Evolutionary conservation across 2,888 invertebrate species (phyloP).

Genomic region (Sylvicola cinctus): DNA sequence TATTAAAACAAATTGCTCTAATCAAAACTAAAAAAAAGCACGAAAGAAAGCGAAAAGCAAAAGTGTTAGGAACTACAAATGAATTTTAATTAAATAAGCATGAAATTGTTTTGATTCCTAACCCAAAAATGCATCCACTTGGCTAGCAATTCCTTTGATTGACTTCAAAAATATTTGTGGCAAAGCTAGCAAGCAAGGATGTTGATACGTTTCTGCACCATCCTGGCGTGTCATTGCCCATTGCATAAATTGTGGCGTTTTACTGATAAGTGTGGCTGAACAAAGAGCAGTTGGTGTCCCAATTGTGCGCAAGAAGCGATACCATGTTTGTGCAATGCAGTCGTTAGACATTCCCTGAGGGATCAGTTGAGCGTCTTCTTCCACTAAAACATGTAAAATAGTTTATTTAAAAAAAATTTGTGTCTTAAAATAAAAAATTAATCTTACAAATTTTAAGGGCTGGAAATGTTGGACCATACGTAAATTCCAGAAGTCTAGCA

Average conservation of each 20-base stretch:
- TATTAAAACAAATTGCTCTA: too few relatives aligned
- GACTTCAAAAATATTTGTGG: slow-evolving; percentile 85
- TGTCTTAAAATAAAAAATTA: neutral
- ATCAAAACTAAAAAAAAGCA: too few relatives aligned
- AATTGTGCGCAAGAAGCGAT: slow-evolving; percentile 78
- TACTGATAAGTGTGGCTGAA: slow-evolving; percentile 55
- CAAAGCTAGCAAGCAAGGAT: slow-evolving; percentile 63
- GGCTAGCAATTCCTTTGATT: slow-evolving; percentile 78
- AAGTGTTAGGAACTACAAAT: too few relatives aligned
- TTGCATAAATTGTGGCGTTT: slow-evolving; percentile 43
- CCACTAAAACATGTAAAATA: slow-evolving; percentile 35
- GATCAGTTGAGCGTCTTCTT: slow-evolving; percentile 66
- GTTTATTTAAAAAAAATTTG: slow-evolving; percentile 1
- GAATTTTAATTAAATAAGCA: too few relatives aligned
- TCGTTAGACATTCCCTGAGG: slow-evolving; percentile 71
- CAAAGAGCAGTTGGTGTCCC: slow-evolving; percentile 89
- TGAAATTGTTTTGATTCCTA: slow-evolving; percentile 15
- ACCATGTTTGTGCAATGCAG: slow-evolving; percentile 90
- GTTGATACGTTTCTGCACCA: slow-evolving; percentile 73
- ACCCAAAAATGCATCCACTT: slow-evolving; percentile 93
- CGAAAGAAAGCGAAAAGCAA: neutral
- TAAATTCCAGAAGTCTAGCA: slow-evolving; percentile 59
- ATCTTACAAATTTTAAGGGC: slow-evolving; percentile 54
- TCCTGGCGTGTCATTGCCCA: slow-evolving; percentile 63
- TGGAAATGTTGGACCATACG: slow-evolving; percentile 74